These are phyloP conservation scores for Nymphalis c-album DNA, from an alignment of 2,888 invertebrate genomes.

Conservation along the genomic window DNA sequence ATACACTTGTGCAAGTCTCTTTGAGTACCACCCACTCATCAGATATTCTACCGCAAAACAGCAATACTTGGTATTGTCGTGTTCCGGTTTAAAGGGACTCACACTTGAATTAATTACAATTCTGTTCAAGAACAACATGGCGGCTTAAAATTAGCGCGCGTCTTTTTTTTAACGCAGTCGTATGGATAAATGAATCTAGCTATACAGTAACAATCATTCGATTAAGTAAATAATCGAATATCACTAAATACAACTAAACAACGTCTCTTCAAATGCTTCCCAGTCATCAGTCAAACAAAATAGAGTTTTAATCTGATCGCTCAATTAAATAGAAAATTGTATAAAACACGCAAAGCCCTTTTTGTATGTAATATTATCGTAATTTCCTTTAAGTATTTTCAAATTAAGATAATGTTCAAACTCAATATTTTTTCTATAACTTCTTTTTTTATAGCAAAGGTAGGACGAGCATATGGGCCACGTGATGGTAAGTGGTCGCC, in stretches of 20 bases:
- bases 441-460: not conserved
- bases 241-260: slow-evolving; percentile 1
- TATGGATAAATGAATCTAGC: too few species aligned
- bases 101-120: too few species aligned
- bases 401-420: not conserved
- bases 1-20: too few species aligned
- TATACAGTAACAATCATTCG: too few species aligned
- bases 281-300: not conserved
- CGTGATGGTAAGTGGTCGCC: too few species aligned
- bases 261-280: not conserved
- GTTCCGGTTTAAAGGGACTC: too few species aligned
- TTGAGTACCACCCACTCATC: too few species aligned
- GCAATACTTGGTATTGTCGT: too few species aligned
- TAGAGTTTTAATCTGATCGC: slow-evolving; percentile 7
- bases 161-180: not conserved
- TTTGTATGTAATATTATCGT: not conserved
- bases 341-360: slow-evolving; percentile 17
- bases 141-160: not conserved
- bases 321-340: slow-evolving; percentile 22
- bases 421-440: not conserved
- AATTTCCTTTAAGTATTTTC: not conserved
- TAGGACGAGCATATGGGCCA: too few species aligned
- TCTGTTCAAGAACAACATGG: too few species aligned
- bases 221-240: not conserved
- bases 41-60: too few species aligned